Percentiles rank a stretch among this genome's conserved stretches.
phyloP scores from a whole-genome alignment of 2,888 invertebrate species.

The Ypsolopha scabrella region DNA sequence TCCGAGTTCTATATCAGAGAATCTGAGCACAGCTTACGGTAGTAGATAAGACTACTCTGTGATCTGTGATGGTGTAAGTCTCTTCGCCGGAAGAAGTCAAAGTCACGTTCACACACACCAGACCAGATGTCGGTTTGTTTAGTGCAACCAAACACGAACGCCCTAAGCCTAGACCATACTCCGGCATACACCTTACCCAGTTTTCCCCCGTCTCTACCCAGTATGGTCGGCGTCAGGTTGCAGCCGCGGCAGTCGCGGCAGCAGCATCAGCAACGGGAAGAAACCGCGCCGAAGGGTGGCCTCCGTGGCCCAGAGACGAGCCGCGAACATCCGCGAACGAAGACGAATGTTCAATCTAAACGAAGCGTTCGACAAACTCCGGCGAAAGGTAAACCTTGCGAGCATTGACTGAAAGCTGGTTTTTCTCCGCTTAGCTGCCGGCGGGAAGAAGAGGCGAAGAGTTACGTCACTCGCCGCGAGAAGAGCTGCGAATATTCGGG shows the following conservation, averaged over 20 bases:
- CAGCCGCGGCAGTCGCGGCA: slow-evolving; percentile 23
- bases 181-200: background rate
- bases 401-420: background rate
- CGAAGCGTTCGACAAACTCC: slow-evolving; percentile 93
- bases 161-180: slow-evolving; percentile 12
- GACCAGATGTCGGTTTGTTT: no score
- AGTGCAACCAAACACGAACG: slow-evolving; percentile 2
- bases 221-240: slow-evolving; percentile 63
- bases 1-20: no score
- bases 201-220: slow-evolving; percentile 13
- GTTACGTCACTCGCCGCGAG: slow-evolving; percentile 93
- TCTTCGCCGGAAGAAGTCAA: no score
- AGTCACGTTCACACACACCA: no score
- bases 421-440: slow-evolving; percentile 17
- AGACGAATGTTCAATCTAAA: slow-evolving; percentile 96
- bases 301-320: slow-evolving; percentile 89
- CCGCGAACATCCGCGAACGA: slow-evolving; percentile 93
- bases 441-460: slow-evolving; percentile 86
- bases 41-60: no score
- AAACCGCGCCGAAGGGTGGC: slow-evolving; percentile 90
- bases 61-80: no score
- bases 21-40: no score
- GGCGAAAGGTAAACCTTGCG: slow-evolving; percentile 76
- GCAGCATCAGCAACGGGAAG: slow-evolving; percentile 65
- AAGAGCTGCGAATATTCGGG: slow-evolving; percentile 92